Evolutionary conservation across 2,113 vertebrate genomes (phyloP).

Genomic region (Megaleporinus macrocephalus): DNA sequence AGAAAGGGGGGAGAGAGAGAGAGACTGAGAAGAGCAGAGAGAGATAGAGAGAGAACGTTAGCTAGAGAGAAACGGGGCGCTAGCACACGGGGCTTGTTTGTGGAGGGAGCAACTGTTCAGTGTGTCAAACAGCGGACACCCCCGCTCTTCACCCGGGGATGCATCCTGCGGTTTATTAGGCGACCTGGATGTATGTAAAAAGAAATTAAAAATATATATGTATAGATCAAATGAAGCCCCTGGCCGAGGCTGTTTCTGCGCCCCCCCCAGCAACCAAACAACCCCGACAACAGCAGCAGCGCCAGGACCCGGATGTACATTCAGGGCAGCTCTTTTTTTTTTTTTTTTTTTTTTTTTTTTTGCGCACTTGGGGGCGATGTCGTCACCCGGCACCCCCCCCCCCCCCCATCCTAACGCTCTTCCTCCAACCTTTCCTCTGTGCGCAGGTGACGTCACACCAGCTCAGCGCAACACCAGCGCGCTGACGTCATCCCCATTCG

Average conservation of each 20-base stretch:
- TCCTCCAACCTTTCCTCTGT: too few relatives aligned
- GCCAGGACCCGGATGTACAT: constrained; percentile 79
- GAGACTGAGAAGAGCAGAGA: neutral
- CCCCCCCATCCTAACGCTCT: too few relatives aligned
- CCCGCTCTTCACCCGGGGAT: constrained; percentile 68
- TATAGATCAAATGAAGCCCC: neutral
- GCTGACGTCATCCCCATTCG: too few relatives aligned
- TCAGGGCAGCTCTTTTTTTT: constrained; percentile 50
- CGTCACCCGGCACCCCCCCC: constrained; percentile 65
- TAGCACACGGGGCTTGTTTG: neutral
- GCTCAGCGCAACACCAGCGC: too few relatives aligned
- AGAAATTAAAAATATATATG: constrained; percentile 63
- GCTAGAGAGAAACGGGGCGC: neutral
- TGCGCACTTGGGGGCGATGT: constrained; percentile 76
- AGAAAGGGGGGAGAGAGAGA: neutral
- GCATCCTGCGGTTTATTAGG: constrained; percentile 75
- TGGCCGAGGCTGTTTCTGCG: neutral
- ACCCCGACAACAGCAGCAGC: constrained; percentile 47
- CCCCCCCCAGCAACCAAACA: constrained; percentile 63
- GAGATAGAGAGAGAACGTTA: constrained; percentile 17
- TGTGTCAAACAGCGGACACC: constrained; percentile 66
- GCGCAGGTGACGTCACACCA: too few relatives aligned
- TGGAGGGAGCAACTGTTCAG: constrained; percentile 63
- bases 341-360: constrained; percentile 44
- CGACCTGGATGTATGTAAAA: constrained; percentile 45